Evolutionary conservation across 2,113 vertebrate genomes (phyloP), one percentile per base, ranked within the genome.

Genomic region (Pycnonotus jocosus): DNA sequence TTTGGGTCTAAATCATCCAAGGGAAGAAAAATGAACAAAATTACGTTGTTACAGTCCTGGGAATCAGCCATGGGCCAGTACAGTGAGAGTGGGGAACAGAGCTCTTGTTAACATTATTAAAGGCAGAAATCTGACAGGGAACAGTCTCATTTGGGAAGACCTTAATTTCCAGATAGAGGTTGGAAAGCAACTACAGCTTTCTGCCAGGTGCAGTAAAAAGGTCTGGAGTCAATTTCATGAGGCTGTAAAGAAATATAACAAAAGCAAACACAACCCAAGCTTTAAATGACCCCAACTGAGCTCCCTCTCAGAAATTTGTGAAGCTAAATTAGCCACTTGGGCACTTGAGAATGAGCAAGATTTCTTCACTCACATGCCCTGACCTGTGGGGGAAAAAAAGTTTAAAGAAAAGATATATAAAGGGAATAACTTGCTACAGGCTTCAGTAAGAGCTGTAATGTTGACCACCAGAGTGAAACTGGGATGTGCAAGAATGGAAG

Each of bases 141-240:
- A 66, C 13, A 45, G 42, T 47, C 50, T 78, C 11, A 8, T 81
- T 84, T 89, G 56, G 64, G 81, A 88, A 91, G 84, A 89, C 7
- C 60, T 89, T 91, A 31, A 71, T 96, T 96, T 86, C 83, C 64
- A 86, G 76, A 93, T 64, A 76, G 84, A 51, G 44, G 30, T 9
- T 92, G 87, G 90, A 95, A 91, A 91, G 44, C 25, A 91, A 85
- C 50, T 51, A 74, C 57, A 91, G 31, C 53, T 68, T 93, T 87
- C 57, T 96, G 78, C 92, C 95, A 96, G 93, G 96, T 96, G 84
- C 84, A 91, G 40, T 93, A 91, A 93, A 94, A 92, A 74, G 64
- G 20, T 62, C 81, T 96, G 91, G 81, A 92, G 87, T 84, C 78
- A 94, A 81, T 89, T 93, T 87, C 70, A 90, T 28, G n/a, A 93